Percentiles rank a stretch among this genome's conserved stretches.
These are phyloP conservation scores for Gerris lacustris DNA, from an alignment of 2,888 invertebrate genomes.

Conservation along the genomic window DNA sequence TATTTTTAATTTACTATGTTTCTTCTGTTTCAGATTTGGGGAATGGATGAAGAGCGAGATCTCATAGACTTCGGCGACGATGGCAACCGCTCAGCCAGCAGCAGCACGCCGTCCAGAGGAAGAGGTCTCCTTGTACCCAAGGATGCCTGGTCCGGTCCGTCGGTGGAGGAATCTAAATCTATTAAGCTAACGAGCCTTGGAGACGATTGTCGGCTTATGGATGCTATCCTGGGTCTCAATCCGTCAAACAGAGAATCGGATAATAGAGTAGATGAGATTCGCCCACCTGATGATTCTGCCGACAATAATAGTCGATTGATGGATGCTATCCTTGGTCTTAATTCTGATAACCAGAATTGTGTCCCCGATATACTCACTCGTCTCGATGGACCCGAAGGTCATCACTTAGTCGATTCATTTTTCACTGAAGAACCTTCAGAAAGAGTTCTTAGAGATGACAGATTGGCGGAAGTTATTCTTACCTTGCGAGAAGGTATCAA, in stretches of 20 bases:
- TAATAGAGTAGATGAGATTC: too few relatives aligned
- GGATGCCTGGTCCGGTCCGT: neutral
- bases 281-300: neutral
- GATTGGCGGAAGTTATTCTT: neutral
- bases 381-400: neutral
- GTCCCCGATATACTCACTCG: neutral
- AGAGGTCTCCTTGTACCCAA: neutral
- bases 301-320: neutral
- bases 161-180: neutral
- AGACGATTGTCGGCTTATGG: neutral
- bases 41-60: conserved; percentile 1
- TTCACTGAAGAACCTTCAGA: neutral
- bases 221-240: neutral
- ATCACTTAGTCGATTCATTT: neutral
- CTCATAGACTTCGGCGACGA: neutral
- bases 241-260: too few relatives aligned
- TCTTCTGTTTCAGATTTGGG: neutral
- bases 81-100: neutral
- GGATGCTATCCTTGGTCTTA: neutral
- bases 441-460: neutral
- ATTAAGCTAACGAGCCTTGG: neutral
- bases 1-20: too few relatives aligned
- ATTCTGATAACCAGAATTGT: neutral
- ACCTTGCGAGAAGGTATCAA: neutral
- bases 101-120: neutral